phyloP scores from a whole-genome alignment of 2,113 vertebrate species.

The Columba janthina region DNA sequence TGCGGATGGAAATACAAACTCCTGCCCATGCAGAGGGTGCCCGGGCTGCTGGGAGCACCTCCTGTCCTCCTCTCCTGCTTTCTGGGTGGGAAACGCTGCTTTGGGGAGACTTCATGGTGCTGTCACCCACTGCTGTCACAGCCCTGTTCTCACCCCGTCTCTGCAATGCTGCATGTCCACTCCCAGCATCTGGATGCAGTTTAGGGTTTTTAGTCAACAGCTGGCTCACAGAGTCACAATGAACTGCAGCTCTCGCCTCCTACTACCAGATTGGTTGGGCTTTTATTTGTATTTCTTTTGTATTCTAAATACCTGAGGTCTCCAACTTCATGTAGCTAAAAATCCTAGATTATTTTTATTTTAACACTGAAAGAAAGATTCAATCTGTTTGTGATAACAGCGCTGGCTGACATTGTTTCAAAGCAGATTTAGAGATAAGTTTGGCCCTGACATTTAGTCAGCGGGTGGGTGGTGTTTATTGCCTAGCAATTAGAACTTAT shows the following conservation, averaged over 20 bases:
- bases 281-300: not conserved
- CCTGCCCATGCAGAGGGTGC: not conserved
- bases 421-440: slow-evolving; percentile 63
- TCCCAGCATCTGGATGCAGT: accelerated
- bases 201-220: not conserved
- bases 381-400: slow-evolving; percentile 42
- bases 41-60: not conserved
- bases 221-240: not conserved
- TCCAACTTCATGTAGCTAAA: not conserved
- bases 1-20: not conserved
- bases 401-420: slow-evolving; percentile 65
- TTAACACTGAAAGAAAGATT: not conserved
- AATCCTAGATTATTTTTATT: not conserved
- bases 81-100: not conserved
- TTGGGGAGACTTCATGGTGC: accelerated
- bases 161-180: accelerated
- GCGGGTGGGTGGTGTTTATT: slow-evolving; percentile 75
- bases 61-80: not conserved
- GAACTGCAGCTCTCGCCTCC: not conserved
- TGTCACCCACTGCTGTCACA: accelerated
- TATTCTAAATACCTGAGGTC: not conserved
- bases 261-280: not conserved
- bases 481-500: slow-evolving; percentile 73
- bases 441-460: slow-evolving; percentile 73
- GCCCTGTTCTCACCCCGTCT: not conserved